These are phyloP conservation scores for Allygus modestus DNA, from an alignment of 2,888 invertebrate species.

Conservation along the genomic window DNA sequence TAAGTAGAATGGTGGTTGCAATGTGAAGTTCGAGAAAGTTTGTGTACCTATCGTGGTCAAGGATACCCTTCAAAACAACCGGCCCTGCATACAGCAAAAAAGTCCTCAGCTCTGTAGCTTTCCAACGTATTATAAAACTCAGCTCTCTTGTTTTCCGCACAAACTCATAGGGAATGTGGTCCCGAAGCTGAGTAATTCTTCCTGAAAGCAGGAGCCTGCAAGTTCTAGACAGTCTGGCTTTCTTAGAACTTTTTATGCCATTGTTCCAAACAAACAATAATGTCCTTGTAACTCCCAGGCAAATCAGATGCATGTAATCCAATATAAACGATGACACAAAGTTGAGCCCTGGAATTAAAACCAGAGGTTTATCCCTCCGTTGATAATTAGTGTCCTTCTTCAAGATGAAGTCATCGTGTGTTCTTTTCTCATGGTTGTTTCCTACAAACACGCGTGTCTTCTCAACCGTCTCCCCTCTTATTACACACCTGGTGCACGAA, in stretches of 20 bases:
- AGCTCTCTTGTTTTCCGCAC: conserved; percentile 23
- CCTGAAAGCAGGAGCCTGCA: background rate
- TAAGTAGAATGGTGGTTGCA: conserved; percentile 37
- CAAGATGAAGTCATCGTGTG: background rate
- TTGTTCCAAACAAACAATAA: conserved; percentile 46
- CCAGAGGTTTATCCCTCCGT: background rate
- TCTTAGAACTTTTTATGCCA: conserved; percentile 39
- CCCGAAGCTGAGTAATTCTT: background rate
- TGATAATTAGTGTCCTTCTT: background rate
- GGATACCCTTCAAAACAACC: conserved; percentile 48
- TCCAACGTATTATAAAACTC: conserved; percentile 33
- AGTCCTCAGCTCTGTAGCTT: conserved; percentile 51
- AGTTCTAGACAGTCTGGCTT: conserved; percentile 24
- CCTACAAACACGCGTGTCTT: background rate
- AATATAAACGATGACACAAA: conserved; percentile 26
- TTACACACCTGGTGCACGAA: conserved; percentile 64
- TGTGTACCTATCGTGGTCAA: conserved; percentile 23
- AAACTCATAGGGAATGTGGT: background rate
- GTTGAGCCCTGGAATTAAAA: conserved; percentile 8
- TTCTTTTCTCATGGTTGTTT: background rate
- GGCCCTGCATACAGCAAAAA: conserved; percentile 44
- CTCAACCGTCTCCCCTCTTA: conserved; percentile 10
- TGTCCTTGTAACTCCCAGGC: conserved; percentile 35
- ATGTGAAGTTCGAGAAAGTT: conserved; percentile 36
- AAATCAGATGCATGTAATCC: conserved; percentile 50